phyloP scores from a whole-genome alignment of 1,140 invertebrate species.

The Zeugodacus cucurbitae region DNA sequence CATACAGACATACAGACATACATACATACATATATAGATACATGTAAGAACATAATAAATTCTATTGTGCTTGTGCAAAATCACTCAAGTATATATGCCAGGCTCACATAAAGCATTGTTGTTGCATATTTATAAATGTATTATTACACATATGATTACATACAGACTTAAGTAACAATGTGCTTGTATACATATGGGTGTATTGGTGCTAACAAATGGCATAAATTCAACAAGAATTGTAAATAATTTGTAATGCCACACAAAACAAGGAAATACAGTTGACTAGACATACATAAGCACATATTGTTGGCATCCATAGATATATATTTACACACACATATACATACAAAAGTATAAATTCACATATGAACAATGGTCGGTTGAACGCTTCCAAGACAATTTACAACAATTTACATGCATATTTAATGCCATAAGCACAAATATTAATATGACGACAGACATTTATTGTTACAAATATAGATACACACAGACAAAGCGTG shows the following conservation, averaged over 20 bases:
- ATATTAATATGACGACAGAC: too few relatives aligned
- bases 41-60: neutral
- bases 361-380: too few relatives aligned
- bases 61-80: neutral
- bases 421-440: too few relatives aligned
- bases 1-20: neutral
- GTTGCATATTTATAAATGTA: neutral
- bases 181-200: neutral
- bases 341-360: neutral
- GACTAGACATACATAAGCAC: too few relatives aligned
- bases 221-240: neutral
- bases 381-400: neutral
- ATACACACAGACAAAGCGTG: too few relatives aligned
- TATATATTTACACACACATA: too few relatives aligned
- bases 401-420: neutral
- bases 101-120: neutral
- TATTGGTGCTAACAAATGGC: neutral
- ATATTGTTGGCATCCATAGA: too few relatives aligned
- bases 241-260: neutral
- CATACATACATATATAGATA: neutral
- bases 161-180: too few relatives aligned
- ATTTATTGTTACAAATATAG: too few relatives aligned
- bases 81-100: neutral
- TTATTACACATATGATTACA: neutral
- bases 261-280: too few relatives aligned